These are phyloP conservation scores for Danio choprae DNA, from an alignment of 2,797 vertebrate genomes.

Conservation along the genomic window DNA sequence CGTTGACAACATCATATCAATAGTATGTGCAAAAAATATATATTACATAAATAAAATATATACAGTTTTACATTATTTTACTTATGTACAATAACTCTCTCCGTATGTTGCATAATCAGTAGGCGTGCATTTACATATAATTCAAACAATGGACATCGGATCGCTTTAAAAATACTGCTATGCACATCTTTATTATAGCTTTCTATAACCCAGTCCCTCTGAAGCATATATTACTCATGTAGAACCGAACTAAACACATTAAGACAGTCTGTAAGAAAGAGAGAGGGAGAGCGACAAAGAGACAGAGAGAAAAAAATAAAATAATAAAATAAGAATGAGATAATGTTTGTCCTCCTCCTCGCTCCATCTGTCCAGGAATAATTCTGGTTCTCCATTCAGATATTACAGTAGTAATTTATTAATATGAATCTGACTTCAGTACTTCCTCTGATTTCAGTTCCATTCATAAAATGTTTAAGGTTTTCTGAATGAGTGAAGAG, in stretches of 20 bases:
- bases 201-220: not conserved
- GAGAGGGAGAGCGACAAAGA: not conserved
- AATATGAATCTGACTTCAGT: not conserved
- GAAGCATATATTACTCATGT: not conserved
- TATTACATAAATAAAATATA: conserved; percentile 54
- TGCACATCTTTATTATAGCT: conserved; percentile 33
- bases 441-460: not conserved
- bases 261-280: not conserved
- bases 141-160: conserved; percentile 41
- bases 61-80: conserved; percentile 48
- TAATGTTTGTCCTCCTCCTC: not conserved
- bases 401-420: not conserved
- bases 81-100: conserved; percentile 47
- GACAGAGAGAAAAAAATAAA: too few species aligned
- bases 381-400: not conserved
- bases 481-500: not conserved
- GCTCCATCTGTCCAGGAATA: not conserved
- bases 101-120: conserved; percentile 49
- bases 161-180: conserved; percentile 48
- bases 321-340: not conserved
- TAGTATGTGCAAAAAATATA: conserved; percentile 55
- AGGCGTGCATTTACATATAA: conserved; percentile 51
- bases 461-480: not conserved
- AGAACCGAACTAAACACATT: too few species aligned
- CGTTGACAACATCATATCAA: conserved; percentile 43